Conservation (phyloP, 2,888 invertebrate genomes). For the Apantesis nais region DNA sequence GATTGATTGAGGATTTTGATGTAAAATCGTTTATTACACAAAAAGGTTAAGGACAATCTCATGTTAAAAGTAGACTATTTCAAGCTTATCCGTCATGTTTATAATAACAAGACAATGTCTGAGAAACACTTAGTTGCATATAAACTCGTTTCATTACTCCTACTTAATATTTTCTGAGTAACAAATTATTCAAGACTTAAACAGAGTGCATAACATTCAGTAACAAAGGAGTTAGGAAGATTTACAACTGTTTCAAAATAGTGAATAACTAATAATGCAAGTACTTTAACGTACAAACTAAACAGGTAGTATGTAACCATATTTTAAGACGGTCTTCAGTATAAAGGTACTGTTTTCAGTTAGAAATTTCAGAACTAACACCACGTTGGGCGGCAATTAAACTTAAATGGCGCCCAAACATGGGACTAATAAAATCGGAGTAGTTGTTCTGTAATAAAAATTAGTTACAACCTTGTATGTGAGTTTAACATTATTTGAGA, state of each 20-base stretch:
- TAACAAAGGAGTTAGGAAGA: neutral
- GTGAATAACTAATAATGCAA: conserved; percentile 3
- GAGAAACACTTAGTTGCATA: neutral
- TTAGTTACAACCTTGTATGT: conserved; percentile 8
- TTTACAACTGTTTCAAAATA: conserved; percentile 1
- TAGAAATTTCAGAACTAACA: conserved; percentile 13
- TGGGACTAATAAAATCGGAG: conserved; percentile 35
- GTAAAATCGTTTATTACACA: neutral
- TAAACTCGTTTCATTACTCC: neutral
- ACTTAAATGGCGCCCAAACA: conserved; percentile 27
- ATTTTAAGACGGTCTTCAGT: conserved; percentile 3
- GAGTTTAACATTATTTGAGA: neutral
- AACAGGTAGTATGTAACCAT: neutral
- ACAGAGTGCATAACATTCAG: neutral
- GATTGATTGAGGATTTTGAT: neutral
- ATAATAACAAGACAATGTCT: neutral
- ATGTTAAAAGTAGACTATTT: neutral
- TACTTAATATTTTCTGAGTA: neutral
- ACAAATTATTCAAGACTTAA: neutral
- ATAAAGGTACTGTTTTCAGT: conserved; percentile 14
- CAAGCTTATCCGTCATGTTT: neutral
- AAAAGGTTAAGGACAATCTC: neutral
- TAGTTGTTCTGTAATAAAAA: conserved; percentile 25
- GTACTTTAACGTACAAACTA: neutral
- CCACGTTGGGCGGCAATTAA: conserved; percentile 25